Base-by-base conservation (phyloP, 2,113 vertebrate genomes). In the Sialia sialis region DNA sequence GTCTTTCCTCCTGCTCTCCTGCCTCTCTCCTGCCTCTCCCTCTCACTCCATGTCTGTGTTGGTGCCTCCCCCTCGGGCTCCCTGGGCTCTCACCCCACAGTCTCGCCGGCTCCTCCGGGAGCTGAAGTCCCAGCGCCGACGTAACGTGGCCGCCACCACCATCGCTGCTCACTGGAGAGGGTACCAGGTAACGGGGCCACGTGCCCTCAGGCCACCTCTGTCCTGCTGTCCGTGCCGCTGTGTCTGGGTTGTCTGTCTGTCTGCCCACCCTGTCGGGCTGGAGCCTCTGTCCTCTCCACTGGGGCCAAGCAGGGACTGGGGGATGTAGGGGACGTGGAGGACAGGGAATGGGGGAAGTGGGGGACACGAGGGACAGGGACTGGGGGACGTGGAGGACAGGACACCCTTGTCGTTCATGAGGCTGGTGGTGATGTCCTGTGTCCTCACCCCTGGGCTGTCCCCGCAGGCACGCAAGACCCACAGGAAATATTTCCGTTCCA, bases 401-500 rank as follows among this genome's bases (percentile, higher is more conserved):
- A 30, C 36, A 19, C 8, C 5, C 4, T 1, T 10, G 56, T 58
- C 18, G 32, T 8, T 0, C 1, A 3, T 52, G 54, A 38, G 27
- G 30, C 23, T 21, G 60, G 26, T 4, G 51, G 39, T 0, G 6
- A 13, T 18, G 49, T 6, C 32, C 4, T 0, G 1, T 3, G 4
- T 52, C 60, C 74, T 58, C 63, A 13, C 27, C 0, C 0, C 83
- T 11, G 62, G 39, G 0, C 29, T 4, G 2, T 27, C 55, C 29
- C 76, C 1, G 16, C 97, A 98, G 98, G 96, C 73, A 5, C 98
- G 98, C 84, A 98, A 90, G 95, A 51, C 30, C 22, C 97, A 98
- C 86, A 79, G 97, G 72, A 98, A 90, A 25, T 97, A 97, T 63
- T 98, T 98, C 97, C 97, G 98, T 19, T 93, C 97, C 12, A 78